phyloP scores from a whole-genome alignment of 2,113 vertebrate species.

The Boulengeromyrus knoepffleri region DNA sequence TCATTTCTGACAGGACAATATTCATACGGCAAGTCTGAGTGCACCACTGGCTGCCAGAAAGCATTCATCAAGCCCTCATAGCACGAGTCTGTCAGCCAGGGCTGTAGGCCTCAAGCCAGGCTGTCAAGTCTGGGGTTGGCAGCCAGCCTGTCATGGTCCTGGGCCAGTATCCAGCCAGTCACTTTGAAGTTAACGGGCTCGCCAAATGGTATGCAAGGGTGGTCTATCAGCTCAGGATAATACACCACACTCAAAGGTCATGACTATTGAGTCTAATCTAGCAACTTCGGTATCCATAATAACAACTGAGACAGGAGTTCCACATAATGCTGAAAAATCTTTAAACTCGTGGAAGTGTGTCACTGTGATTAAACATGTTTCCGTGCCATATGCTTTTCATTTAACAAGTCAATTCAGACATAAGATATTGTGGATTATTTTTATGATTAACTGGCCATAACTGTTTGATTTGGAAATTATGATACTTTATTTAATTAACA shows the following conservation, averaged over 20 bases:
- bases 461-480: slow-evolving; percentile 83
- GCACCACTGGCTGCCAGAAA: slow-evolving; percentile 65
- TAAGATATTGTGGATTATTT: slow-evolving; percentile 70
- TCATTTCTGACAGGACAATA: slow-evolving; percentile 38
- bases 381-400: slow-evolving; percentile 72
- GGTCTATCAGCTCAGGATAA: slow-evolving; percentile 75
- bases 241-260: slow-evolving; percentile 69
- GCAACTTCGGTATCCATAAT: slow-evolving; percentile 57
- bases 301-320: slow-evolving; percentile 62
- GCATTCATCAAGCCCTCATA: slow-evolving; percentile 77
- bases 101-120: slow-evolving; percentile 74
- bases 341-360: slow-evolving; percentile 57
- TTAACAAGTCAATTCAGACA: slow-evolving; percentile 71
- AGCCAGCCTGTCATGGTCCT: slow-evolving; percentile 88
- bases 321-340: slow-evolving; percentile 53
- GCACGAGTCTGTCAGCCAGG: slow-evolving; percentile 73
- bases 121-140: slow-evolving; percentile 74
- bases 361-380: slow-evolving; percentile 73
- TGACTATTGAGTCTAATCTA: slow-evolving; percentile 60
- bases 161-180: slow-evolving; percentile 80
- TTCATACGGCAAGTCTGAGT: slow-evolving; percentile 50
- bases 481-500: slow-evolving; percentile 80
- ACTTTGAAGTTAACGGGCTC: slow-evolving; percentile 86
- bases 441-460: slow-evolving; percentile 79
- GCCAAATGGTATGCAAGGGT: slow-evolving; percentile 81